These are phyloP conservation scores for Acrossocheilus wenchowensis DNA, from an alignment of 2,797 vertebrate species.

Conservation along the genomic window DNA sequence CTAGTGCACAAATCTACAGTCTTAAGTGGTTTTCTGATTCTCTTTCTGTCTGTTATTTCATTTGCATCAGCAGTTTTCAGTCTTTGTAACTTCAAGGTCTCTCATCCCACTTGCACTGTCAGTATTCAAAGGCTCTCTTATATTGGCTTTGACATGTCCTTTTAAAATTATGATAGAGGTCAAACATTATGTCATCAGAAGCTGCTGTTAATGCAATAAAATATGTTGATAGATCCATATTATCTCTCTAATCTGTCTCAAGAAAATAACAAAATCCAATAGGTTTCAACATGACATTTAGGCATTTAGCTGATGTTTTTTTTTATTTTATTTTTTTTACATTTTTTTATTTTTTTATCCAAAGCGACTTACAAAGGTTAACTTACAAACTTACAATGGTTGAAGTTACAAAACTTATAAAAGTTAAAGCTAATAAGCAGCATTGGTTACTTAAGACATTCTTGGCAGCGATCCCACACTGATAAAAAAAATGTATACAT, in stretches of 20 bases:
- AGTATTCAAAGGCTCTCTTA: neutral
- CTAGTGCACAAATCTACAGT: constrained; percentile 41
- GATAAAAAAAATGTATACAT: too few relatives aligned
- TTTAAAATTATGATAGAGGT: neutral
- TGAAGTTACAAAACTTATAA: too few relatives aligned
- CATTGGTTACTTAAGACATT: too few relatives aligned
- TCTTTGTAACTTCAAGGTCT: neutral
- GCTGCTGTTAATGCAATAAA: neutral
- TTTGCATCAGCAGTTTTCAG: neutral
- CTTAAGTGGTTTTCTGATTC: neutral
- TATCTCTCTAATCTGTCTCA: neutral
- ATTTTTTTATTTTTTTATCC: too few relatives aligned
- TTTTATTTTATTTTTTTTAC: too few relatives aligned
- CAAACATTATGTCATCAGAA: neutral
- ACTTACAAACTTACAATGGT: too few relatives aligned
- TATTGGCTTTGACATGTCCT: neutral
- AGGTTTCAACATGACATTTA: neutral
- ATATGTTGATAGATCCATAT: neutral
- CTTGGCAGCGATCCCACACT: too few relatives aligned
- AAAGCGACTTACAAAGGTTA: too few relatives aligned
- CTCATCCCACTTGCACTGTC: neutral
- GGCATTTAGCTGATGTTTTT: neutral
- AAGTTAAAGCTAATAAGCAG: neutral
- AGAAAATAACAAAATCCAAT: too few relatives aligned
- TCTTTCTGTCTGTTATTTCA: neutral